phyloP scores from a whole-genome alignment of 2,797 vertebrate species.

The Acanthurus leucopareius region DNA sequence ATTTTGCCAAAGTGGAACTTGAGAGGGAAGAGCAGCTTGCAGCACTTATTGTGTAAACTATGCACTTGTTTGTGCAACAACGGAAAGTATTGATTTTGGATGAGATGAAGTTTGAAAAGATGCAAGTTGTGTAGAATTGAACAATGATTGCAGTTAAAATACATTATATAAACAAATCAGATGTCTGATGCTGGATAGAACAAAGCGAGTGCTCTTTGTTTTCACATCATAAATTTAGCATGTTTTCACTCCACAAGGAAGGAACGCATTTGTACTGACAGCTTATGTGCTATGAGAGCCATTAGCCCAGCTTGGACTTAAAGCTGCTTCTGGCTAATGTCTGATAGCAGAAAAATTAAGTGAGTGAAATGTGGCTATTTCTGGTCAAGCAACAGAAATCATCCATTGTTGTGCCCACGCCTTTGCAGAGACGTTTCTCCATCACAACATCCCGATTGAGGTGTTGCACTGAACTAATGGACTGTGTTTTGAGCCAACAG shows the following conservation, averaged over 20 bases:
- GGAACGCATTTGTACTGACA: background rate
- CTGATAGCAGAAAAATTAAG: too few relatives aligned
- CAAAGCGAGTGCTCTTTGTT: background rate
- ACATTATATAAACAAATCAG: slow-evolving; percentile 10
- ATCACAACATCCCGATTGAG: too few relatives aligned
- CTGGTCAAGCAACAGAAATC: too few relatives aligned
- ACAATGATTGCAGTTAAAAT: slow-evolving; percentile 24
- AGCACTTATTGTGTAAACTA: slow-evolving; percentile 29
- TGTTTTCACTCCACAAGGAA: background rate
- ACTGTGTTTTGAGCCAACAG: too few relatives aligned
- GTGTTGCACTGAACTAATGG: too few relatives aligned
- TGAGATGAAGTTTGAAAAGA: slow-evolving; percentile 9
- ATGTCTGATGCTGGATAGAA: slow-evolving; percentile 27
- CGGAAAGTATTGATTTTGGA: slow-evolving; percentile 19
- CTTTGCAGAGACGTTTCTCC: too few relatives aligned
- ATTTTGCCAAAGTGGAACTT: slow-evolving; percentile 41
- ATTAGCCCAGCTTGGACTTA: too few relatives aligned
- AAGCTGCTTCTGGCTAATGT: too few relatives aligned
- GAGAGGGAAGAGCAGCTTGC: slow-evolving; percentile 59
- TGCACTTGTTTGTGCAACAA: slow-evolving; percentile 19
- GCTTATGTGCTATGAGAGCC: too few relatives aligned
- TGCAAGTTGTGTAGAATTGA: background rate
- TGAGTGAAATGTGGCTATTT: too few relatives aligned
- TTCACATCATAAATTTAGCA: background rate
- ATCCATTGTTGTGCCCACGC: too few relatives aligned